phyloP scores from a whole-genome alignment of 2,888 invertebrate species.

The Phlogophora meticulosa region DNA sequence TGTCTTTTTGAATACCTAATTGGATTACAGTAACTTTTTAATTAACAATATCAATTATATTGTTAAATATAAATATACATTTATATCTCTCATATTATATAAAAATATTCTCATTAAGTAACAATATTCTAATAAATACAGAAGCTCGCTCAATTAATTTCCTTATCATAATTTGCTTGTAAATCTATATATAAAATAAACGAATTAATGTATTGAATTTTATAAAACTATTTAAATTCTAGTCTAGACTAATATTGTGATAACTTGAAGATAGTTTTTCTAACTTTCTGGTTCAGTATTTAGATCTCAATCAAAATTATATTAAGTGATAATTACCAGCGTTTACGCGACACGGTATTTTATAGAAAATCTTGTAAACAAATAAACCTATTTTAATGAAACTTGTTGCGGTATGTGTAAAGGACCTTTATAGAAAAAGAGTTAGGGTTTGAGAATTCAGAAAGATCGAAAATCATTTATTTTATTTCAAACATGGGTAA shows the following conservation, averaged over 20 bases:
- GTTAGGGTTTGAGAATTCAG: no score
- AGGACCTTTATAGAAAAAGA: no score
- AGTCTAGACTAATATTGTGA: slow-evolving; percentile 18
- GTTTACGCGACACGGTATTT: no score
- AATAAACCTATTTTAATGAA: no score
- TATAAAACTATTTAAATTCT: slow-evolving; percentile 18
- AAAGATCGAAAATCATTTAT: no score
- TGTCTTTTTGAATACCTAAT: no score
- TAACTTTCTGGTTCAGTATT: neutral
- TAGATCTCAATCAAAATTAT: neutral
- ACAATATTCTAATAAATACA: slow-evolving; percentile 15
- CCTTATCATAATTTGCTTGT: slow-evolving; percentile 25
- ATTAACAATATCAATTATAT: neutral
- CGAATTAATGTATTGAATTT: neutral
- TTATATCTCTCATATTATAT: neutral
- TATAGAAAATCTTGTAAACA: no score
- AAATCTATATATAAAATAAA: slow-evolving; percentile 24
- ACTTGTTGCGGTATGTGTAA: no score
- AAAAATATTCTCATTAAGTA: neutral
- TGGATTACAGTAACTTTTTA: no score
- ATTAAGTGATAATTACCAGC: neutral
- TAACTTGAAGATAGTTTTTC: neutral
- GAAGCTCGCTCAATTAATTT: slow-evolving; percentile 25
- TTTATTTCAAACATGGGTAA: no score
- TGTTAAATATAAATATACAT: neutral